phyloP scores from a whole-genome alignment of 2,888 invertebrate species.

The Gasteruption jaculator region DNA sequence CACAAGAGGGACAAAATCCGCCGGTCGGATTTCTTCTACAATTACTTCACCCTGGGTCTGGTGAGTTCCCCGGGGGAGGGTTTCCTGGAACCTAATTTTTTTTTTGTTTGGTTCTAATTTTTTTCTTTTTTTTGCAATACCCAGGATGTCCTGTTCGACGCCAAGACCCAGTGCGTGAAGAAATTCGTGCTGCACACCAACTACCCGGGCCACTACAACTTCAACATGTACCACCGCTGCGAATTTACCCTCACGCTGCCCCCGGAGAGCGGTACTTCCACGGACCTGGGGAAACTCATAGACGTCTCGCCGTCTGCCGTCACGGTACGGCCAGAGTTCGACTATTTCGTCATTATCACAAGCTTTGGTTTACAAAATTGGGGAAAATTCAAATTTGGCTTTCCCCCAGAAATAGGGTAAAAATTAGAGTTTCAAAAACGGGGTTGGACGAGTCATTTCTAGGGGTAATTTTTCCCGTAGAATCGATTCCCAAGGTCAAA shows the following conservation, averaged over 20 bases:
- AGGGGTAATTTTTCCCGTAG: too few relatives aligned
- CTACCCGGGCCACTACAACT: slow-evolving; percentile 99
- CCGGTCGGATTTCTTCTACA: slow-evolving; percentile 96
- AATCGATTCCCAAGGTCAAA: too few relatives aligned
- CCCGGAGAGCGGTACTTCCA: slow-evolving; percentile 57
- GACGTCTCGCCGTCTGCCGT: slow-evolving; percentile 59
- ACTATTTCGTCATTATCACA: too few relatives aligned
- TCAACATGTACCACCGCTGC: slow-evolving; percentile 97
- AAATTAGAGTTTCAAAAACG: too few relatives aligned
- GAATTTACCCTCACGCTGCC: slow-evolving; percentile 80
- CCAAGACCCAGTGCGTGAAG: slow-evolving; percentile 88
- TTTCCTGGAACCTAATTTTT: too few relatives aligned
- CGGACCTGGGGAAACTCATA: slow-evolving; percentile 57
- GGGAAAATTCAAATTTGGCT: too few relatives aligned
- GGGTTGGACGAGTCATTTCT: too few relatives aligned
- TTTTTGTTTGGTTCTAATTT: background rate
- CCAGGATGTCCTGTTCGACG: slow-evolving; percentile 95
- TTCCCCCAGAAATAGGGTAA: too few relatives aligned
- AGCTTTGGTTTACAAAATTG: too few relatives aligned
- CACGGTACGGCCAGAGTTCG: too few relatives aligned
- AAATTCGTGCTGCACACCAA: slow-evolving; percentile 98
- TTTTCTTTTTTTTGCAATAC: too few relatives aligned
- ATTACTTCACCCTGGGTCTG: slow-evolving; percentile 94
- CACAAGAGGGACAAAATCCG: slow-evolving; percentile 72
- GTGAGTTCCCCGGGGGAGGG: slow-evolving; percentile 60